Base-by-base conservation (phyloP, 2,888 invertebrate species). In the Cyclophora albipunctata region DNA sequence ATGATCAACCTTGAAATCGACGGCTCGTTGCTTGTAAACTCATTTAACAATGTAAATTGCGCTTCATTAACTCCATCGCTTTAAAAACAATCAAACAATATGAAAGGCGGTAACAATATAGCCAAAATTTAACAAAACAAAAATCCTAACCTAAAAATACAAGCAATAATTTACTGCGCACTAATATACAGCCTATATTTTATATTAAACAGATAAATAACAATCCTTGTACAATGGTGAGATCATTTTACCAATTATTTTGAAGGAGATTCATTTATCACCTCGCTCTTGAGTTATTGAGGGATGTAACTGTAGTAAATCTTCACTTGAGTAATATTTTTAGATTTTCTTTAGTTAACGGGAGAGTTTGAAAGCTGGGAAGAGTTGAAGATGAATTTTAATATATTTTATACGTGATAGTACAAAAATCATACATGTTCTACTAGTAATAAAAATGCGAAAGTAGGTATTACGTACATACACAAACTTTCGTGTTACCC, bases 191-290 rank as follows among this genome's bases (percentile, higher is more conserved):
- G 40, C 3, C 40, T 7, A 40, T 5, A 40, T 40, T 40, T 40
- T 3, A 40, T 20, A 20, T 20, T 20, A 20, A 20, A 20, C 20
- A 20, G 20, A 7, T 42, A 7, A 5, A 42, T 42, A 42, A n/a
- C 7, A 7, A 3, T 7, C 3, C 3, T 42, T 42, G 4, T 42
- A 7, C n/a, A 42, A n/a, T 42, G n/a, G 20, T 46, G 45, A 46
- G 52, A 55, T 55, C 52, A 47, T 48, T 48, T 55, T 55, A 55
- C 54, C 54, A 55, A 55, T 55, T 55, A 55, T 50, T 48, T 48
- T 46, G 52, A 52, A 52, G 52, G 52, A 47, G 52, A 52, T 50
- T 45, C 54, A 46, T 48, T 46, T 45, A 52, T 50, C 49, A 5
- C 4, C 41, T 45, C 52, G n/a, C n/a, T 43, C 5, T 45, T 42